A percentile compares a stretch with the other conserved stretches of the same genome.
Evolutionary conservation across 2,113 vertebrate genomes (phyloP).

Genomic region (Tachuris rubrigastra): DNA sequence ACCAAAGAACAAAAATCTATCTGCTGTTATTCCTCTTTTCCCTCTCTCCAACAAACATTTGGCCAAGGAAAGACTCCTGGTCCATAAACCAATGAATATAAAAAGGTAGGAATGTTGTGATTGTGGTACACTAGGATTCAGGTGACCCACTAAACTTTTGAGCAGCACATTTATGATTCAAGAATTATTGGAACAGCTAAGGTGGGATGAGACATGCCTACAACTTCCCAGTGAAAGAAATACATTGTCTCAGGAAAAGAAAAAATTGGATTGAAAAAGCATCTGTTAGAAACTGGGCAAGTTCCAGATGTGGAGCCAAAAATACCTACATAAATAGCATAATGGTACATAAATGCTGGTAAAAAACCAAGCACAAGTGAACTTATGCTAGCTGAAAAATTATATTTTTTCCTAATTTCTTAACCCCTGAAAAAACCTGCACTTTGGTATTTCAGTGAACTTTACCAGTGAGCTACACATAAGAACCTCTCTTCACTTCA

Average conservation of each 20-base stretch:
- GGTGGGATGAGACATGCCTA: neutral
- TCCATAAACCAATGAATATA: neutral
- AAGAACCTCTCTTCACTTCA: neutral
- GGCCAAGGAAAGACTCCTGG: neutral
- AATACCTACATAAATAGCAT: neutral
- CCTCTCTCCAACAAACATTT: neutral
- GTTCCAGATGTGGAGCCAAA: neutral
- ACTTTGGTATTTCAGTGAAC: neutral
- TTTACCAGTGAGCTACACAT: neutral
- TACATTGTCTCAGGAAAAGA: neutral
- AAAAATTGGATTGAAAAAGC: neutral
- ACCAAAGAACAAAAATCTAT: neutral
- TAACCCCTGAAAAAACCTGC: neutral
- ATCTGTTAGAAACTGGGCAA: neutral
- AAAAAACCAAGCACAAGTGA: neutral
- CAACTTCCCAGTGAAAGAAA: neutral
- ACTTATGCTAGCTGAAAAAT: neutral
- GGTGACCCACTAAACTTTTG: neutral
- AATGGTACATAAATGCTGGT: neutral
- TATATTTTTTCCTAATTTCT: neutral
- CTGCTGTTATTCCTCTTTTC: neutral
- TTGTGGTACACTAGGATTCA: neutral
- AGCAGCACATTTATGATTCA: neutral
- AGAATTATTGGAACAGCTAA: neutral
- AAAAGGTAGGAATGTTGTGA: neutral